Conservation (phyloP, 2,797 vertebrate species). For the Falco novaeseelandiae region DNA sequence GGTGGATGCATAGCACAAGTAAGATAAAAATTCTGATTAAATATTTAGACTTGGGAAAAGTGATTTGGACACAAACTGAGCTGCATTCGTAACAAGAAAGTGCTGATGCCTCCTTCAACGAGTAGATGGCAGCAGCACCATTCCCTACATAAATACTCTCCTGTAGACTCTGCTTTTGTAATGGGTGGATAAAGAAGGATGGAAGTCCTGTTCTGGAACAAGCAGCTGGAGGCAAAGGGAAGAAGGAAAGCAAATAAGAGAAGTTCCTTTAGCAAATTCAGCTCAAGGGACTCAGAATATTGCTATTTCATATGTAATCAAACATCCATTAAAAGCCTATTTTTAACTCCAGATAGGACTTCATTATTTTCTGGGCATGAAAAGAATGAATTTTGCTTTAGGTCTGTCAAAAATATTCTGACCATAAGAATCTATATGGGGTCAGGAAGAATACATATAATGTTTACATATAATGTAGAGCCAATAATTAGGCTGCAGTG, state of each 20-base stretch:
- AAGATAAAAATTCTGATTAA: conserved; percentile 37
- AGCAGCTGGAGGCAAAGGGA: conserved; percentile 16
- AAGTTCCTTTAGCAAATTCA: neutral
- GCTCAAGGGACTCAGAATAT: neutral
- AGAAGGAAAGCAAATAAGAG: neutral
- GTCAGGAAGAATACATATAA: neutral
- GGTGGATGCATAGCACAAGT: neutral
- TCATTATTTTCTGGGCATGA: neutral
- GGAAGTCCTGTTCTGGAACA: neutral
- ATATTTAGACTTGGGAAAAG: conserved; percentile 11
- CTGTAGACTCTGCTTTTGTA: neutral
- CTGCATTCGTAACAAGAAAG: neutral
- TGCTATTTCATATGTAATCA: neutral
- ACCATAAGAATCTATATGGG: neutral
- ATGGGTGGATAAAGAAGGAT: neutral
- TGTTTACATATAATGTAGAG: neutral
- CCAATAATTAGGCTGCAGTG: neutral
- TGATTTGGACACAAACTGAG: neutral
- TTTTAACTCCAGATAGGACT: neutral
- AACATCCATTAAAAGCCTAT: neutral
- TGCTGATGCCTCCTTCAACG: neutral
- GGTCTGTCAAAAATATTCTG: neutral
- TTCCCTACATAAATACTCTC: neutral
- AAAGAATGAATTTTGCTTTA: conserved; percentile 12
- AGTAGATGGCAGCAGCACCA: conserved; percentile 52